phyloP scores from a whole-genome alignment of 2,113 vertebrate genomes.

The Eleginops maclovinus region DNA sequence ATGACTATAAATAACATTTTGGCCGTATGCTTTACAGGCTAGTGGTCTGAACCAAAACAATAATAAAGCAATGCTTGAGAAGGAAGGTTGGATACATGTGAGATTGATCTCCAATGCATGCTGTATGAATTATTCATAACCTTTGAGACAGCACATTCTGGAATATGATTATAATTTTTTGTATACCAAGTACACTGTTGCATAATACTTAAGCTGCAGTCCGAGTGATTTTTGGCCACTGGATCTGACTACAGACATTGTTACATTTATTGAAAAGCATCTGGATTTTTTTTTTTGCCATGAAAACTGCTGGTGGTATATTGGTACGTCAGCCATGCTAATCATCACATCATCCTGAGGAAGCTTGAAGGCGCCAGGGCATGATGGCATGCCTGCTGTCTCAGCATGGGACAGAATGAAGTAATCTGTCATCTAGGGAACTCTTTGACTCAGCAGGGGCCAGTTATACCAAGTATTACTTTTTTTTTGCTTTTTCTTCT shows the following conservation, averaged over 20 bases:
- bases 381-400: constrained; percentile 52
- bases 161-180: not conserved
- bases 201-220: not conserved
- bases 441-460: constrained; percentile 55
- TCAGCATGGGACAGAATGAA: constrained; percentile 52
- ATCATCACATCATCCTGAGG: constrained; percentile 45
- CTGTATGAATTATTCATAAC: no score
- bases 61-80: not conserved
- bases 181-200: not conserved
- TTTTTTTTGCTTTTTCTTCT: constrained; percentile 24
- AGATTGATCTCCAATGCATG: not conserved
- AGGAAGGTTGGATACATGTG: not conserved
- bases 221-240: constrained; percentile 24
- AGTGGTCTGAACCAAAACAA: not conserved
- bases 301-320: constrained; percentile 15
- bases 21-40: not conserved
- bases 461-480: constrained; percentile 40
- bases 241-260: constrained; percentile 8
- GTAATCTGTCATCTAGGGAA: constrained; percentile 47
- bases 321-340: constrained; percentile 38
- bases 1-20: constrained; percentile 3
- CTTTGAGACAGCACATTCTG: not conserved
- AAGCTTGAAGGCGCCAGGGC: constrained; percentile 35
- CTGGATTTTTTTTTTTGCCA: constrained; percentile 6
- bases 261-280: not conserved